Evolutionary conservation across 2,888 invertebrate genomes (phyloP), one percentile per base, ranked within the genome.

Genomic region (Plebejus melissa): DNA sequence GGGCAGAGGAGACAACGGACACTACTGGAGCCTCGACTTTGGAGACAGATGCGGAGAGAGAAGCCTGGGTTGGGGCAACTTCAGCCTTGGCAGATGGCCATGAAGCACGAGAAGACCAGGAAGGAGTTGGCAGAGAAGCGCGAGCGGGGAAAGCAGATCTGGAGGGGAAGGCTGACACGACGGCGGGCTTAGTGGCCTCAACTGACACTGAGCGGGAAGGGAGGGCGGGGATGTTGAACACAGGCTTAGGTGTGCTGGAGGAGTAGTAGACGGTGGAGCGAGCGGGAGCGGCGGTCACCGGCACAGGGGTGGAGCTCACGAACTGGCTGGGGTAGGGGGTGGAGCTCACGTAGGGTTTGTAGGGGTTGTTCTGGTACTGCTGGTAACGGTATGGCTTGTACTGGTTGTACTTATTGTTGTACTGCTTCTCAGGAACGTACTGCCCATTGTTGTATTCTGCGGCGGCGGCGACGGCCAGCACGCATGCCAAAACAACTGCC

Each of bases 391-490:
- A 76, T 41, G 74, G 75, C 32, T 36, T 36, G 65, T 65, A 65
- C 4, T 65, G 65, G 71, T 76, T 77, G 77, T 75, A 75, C 50
- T 65, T 65, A 71, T 77, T 77, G 76, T 77, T 77, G 60, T 80
- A 76, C 36, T 65, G 65, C 65, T 76, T 76, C 16, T 79, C 77
- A 38, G 76, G 76, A 74, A 76, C 74, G 75, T 78, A 78, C 77
- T 77, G 78, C 36, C 78, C 80, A 74, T 65, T 75, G 75, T 76
- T 72, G 77, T 80, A 84, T 80, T 90, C 65, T 16, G 9, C 89
- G 70, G 89, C 91, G 75, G 82, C 80, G 58, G 87, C 82, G 6
- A 87, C 87, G 57, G 88, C 91, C 82, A 91, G 32, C n/a, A 88
- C 79, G 77, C 85, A 86, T 46, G 85, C 87, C 41, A 91, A 82